Evolutionary conservation across 30 jellyfish, hydroid and myxozoan species (phyloP).

Genomic region (Aurelia sp.): DNA sequence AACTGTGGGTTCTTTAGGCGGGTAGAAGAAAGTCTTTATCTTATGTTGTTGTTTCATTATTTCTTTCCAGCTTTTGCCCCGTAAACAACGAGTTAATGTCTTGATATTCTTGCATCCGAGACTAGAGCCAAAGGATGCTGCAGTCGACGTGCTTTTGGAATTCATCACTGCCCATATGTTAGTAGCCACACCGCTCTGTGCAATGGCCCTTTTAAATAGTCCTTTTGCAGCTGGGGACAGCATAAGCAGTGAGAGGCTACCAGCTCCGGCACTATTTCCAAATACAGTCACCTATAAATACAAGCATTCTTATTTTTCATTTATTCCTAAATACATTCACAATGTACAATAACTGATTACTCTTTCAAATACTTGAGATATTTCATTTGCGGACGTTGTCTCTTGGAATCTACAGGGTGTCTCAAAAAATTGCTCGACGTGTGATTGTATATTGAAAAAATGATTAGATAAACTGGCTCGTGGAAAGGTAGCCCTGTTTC

Average conservation of each 20-base stretch:
- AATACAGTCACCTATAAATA: slow-evolving; percentile 44
- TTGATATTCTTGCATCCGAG: slow-evolving; percentile 13
- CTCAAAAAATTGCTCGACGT: no score
- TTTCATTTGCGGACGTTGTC: no score
- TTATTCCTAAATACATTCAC: no score
- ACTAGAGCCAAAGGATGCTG: slow-evolving; percentile 1
- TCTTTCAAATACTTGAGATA: no score
- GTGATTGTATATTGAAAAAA: no score
- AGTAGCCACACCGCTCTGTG: slow-evolving; percentile 78
- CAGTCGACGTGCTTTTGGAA: neutral
- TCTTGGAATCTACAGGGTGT: no score
- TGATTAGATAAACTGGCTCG: no score
- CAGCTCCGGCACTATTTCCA: slow-evolving; percentile 84
- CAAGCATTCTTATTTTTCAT: no score
- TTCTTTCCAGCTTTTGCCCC: slow-evolving; percentile 12
- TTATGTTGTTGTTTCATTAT: slow-evolving; percentile 16
- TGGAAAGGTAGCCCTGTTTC: no score
- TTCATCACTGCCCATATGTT: slow-evolving; percentile 36
- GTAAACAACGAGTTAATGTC: slow-evolving; percentile 10
- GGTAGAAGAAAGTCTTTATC: neutral
- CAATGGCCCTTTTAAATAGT: slow-evolving; percentile 56
- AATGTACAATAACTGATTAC: no score
- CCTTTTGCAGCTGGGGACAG: slow-evolving; percentile 77
- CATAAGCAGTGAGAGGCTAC: slow-evolving; percentile 37
- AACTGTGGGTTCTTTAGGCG: slow-evolving; percentile 10